A percentile compares a stretch with the other conserved stretches of the same genome.
Conservation (phyloP, 2,113 vertebrate genomes). For the Pterocles orientalis region DNA sequence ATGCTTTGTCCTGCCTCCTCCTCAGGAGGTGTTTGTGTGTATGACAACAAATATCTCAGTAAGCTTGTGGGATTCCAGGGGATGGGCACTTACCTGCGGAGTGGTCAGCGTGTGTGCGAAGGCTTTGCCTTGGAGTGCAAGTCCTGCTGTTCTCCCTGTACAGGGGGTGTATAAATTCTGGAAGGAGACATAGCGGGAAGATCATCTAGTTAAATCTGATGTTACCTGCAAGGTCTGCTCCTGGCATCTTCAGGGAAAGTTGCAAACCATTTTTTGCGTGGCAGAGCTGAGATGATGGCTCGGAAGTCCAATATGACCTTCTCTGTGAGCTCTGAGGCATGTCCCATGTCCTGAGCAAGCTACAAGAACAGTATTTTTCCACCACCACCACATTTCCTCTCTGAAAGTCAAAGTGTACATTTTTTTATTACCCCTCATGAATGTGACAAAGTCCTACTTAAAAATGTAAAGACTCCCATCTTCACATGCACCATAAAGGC, state of each 20-base stretch:
- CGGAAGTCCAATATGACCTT: conserved; percentile 11
- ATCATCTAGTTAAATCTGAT: not conserved
- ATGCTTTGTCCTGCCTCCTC: not conserved
- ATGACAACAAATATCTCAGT: fast-evolving
- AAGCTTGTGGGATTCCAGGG: fast-evolving
- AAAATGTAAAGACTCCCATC: conserved; percentile 42
- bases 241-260: not conserved
- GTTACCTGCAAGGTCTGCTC: not conserved
- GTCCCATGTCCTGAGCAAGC: not conserved
- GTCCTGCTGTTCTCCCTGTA: not conserved
- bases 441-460: conserved; percentile 39
- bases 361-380: not conserved
- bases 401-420: conserved; percentile 51
- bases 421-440: conserved; percentile 35
- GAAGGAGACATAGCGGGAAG: not conserved
- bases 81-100: fast-evolving
- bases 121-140: not conserved
- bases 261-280: not conserved
- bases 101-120: fast-evolving
- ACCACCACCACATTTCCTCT: not conserved
- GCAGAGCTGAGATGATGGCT: not conserved
- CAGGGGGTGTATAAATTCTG: not conserved
- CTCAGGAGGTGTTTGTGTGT: no score
- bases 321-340: conserved; percentile 11
- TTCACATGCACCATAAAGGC: not conserved